Evolutionary conservation across 2,888 invertebrate genomes (phyloP).

Genomic region (Pristionchus fissidentatus): DNA sequence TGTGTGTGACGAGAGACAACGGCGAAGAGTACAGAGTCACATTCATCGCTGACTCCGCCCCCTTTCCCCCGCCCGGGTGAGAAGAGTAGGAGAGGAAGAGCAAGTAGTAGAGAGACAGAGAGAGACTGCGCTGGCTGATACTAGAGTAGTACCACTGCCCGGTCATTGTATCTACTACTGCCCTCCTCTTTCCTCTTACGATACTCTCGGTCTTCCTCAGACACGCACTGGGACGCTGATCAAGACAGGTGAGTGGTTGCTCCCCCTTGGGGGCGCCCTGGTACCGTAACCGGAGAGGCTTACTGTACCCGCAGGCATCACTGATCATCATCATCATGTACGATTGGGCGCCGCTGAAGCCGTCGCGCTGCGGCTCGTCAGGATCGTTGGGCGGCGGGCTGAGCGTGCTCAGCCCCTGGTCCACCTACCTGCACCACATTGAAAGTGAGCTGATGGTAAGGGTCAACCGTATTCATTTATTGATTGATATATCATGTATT

Average conservation of each 20-base stretch:
- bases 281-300: background rate
- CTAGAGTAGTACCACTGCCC: background rate
- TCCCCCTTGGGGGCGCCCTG: background rate
- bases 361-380: slow-evolving; percentile 49
- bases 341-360: slow-evolving; percentile 57
- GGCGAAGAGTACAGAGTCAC: slow-evolving; percentile 35
- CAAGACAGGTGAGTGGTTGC: background rate
- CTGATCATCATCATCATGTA: slow-evolving; percentile 52
- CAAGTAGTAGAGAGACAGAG: background rate
- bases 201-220: background rate
- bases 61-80: background rate
- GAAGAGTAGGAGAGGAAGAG: slow-evolving; percentile 13
- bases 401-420: slow-evolving; percentile 73
- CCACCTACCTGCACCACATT: slow-evolving; percentile 73
- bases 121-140: background rate
- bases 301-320: background rate
- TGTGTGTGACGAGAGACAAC: background rate
- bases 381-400: no score
- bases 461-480: background rate
- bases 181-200: background rate
- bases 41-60: slow-evolving; percentile 6
- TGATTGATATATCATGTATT: slow-evolving; percentile 13
- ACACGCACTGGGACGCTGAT: background rate
- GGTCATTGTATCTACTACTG: background rate
- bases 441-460: slow-evolving; percentile 63